A percentile compares a stretch with the other conserved stretches of the same genome.
These are phyloP conservation scores for Pseudanteris insignis DNA, from an alignment of 2,888 invertebrate species.

Conservation along the genomic window DNA sequence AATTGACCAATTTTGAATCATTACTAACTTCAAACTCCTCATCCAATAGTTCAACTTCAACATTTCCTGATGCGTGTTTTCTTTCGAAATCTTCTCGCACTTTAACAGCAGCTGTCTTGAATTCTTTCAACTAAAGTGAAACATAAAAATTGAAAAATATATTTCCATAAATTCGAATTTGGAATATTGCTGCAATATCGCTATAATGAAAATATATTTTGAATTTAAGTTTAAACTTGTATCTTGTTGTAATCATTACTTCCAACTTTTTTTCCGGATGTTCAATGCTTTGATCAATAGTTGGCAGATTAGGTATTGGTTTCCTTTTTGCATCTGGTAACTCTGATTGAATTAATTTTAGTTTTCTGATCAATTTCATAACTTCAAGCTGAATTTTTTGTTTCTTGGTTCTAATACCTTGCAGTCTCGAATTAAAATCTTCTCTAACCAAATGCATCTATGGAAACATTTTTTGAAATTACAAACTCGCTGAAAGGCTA, in stretches of 20 bases:
- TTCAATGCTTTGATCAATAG: conserved; percentile 69
- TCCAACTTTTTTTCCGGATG: conserved; percentile 72
- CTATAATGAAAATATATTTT: no score
- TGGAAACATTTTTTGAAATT: conserved; percentile 8
- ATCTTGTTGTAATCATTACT: conserved; percentile 55
- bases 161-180: no score
- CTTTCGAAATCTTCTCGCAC: conserved; percentile 49
- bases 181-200: no score
- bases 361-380: conserved; percentile 37
- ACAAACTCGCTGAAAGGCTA: no score
- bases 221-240: background rate
- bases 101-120: conserved; percentile 51
- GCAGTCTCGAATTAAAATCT: conserved; percentile 67
- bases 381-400: conserved; percentile 50
- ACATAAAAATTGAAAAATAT: no score
- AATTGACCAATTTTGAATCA: no score
- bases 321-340: conserved; percentile 69
- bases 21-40: conserved; percentile 52
- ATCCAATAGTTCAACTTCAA: conserved; percentile 32
- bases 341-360: conserved; percentile 69
- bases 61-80: conserved; percentile 15
- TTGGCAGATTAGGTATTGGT: conserved; percentile 67
- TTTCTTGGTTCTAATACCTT: conserved; percentile 52
- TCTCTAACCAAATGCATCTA: conserved; percentile 68
- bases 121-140: conserved; percentile 54